phyloP scores from a whole-genome alignment of 2,888 invertebrate genomes.

The Nasonovia ribisnigri region DNA sequence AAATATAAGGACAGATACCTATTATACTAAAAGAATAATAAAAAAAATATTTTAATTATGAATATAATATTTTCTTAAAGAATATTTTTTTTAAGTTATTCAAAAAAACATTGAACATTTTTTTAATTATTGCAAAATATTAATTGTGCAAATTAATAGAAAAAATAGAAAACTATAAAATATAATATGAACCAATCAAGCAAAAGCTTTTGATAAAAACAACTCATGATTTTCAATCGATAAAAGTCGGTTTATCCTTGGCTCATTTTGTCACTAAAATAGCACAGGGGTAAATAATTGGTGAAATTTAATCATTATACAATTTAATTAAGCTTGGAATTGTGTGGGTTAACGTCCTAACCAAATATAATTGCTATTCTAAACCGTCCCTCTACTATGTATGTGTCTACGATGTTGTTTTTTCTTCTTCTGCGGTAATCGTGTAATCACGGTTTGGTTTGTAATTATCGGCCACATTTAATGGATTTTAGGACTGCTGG shows the following conservation, averaged over 20 bases:
- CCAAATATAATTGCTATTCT: constrained; percentile 50
- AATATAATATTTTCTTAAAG: neutral
- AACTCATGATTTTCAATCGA: constrained; percentile 25
- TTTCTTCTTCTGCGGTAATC: neutral
- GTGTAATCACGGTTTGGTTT: constrained; percentile 47
- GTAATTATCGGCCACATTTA: constrained; percentile 52
- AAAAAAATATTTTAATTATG: neutral
- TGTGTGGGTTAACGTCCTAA: constrained; percentile 52
- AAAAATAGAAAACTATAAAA: neutral
- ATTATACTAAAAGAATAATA: neutral
- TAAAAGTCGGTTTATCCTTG: constrained; percentile 43
- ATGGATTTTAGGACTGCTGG: constrained; percentile 50
- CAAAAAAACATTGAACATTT: neutral
- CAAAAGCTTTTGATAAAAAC: constrained; percentile 6
- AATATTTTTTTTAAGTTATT: neutral
- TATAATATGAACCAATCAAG: constrained; percentile 11
- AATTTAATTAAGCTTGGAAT: constrained; percentile 45
- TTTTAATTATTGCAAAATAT: neutral
- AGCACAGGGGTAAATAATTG: constrained; percentile 41
- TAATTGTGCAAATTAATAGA: neutral
- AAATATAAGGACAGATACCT: neutral
- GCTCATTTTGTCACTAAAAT: constrained; percentile 35
- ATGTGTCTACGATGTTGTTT: neutral
- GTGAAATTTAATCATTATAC: constrained; percentile 46
- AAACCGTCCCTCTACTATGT: constrained; percentile 39